phyloP scores from a whole-genome alignment of 2,888 invertebrate genomes.

The Hipparchia sbordonii region DNA sequence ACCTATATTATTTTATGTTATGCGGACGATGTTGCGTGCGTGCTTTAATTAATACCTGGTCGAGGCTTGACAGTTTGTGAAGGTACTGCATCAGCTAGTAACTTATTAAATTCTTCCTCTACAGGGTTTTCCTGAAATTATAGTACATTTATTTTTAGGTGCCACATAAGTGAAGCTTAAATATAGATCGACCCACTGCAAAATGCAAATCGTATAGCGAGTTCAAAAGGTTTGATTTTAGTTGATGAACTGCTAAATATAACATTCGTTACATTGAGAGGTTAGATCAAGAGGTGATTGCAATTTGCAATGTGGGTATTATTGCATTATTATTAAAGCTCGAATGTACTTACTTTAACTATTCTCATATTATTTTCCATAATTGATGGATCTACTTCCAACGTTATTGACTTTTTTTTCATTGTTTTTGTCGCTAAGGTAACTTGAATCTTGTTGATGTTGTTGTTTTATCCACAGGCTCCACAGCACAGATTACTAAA shows the following conservation, averaged over 20 bases:
- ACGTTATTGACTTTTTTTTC: slow-evolving; percentile 75
- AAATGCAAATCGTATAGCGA: not conserved
- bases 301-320: too few species aligned
- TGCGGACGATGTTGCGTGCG: too few species aligned
- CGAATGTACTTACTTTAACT: slow-evolving; percentile 55
- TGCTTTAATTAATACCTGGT: slow-evolving; percentile 79
- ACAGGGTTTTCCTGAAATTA: slow-evolving; percentile 75
- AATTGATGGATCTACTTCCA: slow-evolving; percentile 85
- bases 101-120: slow-evolving; percentile 84
- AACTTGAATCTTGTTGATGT: too few species aligned
- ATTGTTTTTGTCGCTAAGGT: slow-evolving; percentile 44
- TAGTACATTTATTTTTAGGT: not conserved
- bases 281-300: too few species aligned
- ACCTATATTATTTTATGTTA: too few species aligned
- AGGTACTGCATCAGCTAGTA: slow-evolving; percentile 79
- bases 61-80: slow-evolving; percentile 86
- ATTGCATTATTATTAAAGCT: not conserved
- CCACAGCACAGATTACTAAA: too few species aligned
- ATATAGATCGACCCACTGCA: not conserved
- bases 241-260: too few species aligned
- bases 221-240: too few species aligned
- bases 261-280: too few species aligned
- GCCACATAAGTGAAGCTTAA: not conserved
- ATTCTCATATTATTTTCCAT: slow-evolving; percentile 83
- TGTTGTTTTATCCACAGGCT: too few species aligned